Percentiles rank a stretch among this genome's conserved stretches.
phyloP scores from a whole-genome alignment of 1,140 invertebrate species.

The Pseudomyrmex flavicornis region DNA sequence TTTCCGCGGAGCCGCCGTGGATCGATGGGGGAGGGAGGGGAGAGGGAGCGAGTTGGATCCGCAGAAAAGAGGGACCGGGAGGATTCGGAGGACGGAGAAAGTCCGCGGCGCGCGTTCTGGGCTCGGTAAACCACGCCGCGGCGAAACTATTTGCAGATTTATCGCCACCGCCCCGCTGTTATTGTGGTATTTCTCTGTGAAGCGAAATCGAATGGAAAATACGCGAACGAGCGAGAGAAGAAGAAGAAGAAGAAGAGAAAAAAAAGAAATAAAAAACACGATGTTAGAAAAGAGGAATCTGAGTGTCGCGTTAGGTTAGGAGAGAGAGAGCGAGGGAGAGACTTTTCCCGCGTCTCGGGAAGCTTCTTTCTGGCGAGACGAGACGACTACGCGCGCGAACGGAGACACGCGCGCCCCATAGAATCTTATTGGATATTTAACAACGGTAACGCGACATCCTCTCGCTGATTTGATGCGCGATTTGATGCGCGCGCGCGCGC shows the following conservation, averaged over 20 bases:
- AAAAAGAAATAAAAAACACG: background rate
- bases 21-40: constrained; percentile 27
- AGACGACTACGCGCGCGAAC: background rate
- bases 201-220: constrained; percentile 59
- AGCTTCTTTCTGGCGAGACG: constrained; percentile 7
- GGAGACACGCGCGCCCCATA: background rate
- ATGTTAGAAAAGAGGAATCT: background rate
- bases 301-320: background rate
- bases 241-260: no score
- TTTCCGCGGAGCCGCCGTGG: constrained; percentile 25
- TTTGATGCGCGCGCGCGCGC: no score
- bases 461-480: background rate
- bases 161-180: constrained; percentile 40
- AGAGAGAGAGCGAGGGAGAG: background rate
- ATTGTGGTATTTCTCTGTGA: constrained; percentile 41
- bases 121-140: constrained; percentile 41
- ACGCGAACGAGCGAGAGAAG: background rate
- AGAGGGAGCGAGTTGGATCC: constrained; percentile 12
- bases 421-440: constrained; percentile 8
- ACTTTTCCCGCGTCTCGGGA: background rate
- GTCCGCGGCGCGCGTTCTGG: background rate
- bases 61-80: constrained; percentile 2
- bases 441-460: background rate
- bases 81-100: constrained; percentile 28
- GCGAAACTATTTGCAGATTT: constrained; percentile 53